A percentile compares a stretch with the other conserved stretches of the same genome.
Conservation (phyloP, 2,888 invertebrate genomes). For the Hypolimnas misippus region DNA sequence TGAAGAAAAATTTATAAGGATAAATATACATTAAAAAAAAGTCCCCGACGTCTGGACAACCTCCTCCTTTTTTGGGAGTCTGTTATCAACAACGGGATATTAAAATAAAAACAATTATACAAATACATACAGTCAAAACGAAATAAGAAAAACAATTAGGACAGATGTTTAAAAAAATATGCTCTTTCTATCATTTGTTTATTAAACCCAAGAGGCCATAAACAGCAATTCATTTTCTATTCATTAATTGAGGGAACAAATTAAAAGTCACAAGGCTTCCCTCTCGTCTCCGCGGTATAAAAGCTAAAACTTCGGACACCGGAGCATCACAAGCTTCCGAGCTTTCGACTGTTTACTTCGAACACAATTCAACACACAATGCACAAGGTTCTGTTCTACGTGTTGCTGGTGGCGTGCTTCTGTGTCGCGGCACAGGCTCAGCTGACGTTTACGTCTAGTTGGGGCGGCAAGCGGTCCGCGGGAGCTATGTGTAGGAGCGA, state of each 20-base stretch:
- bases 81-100: too few species aligned
- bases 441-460: constrained; percentile 83
- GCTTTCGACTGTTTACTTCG: constrained; percentile 16
- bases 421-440: constrained; percentile 68
- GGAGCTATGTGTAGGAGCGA: constrained; percentile 65
- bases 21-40: too few species aligned
- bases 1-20: too few species aligned
- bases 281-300: constrained; percentile 49
- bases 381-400: constrained; percentile 55
- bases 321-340: constrained; percentile 22
- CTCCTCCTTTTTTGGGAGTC: too few species aligned
- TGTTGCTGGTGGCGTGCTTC: constrained; percentile 60
- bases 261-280: constrained; percentile 55
- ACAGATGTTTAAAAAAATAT: neutral
- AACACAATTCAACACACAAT: constrained; percentile 48
- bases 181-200: neutral
- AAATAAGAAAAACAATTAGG: too few species aligned
- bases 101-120: too few species aligned
- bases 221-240: constrained; percentile 37
- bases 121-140: too few species aligned
- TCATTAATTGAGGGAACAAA: constrained; percentile 43
- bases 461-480: constrained; percentile 75
- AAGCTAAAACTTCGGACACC: constrained; percentile 38
- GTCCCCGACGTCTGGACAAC: too few species aligned
- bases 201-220: constrained; percentile 28